These are phyloP conservation scores for Myotis pilosus DNA, from an alignment of 2,797 vertebrate genomes.

Conservation along the genomic window DNA sequence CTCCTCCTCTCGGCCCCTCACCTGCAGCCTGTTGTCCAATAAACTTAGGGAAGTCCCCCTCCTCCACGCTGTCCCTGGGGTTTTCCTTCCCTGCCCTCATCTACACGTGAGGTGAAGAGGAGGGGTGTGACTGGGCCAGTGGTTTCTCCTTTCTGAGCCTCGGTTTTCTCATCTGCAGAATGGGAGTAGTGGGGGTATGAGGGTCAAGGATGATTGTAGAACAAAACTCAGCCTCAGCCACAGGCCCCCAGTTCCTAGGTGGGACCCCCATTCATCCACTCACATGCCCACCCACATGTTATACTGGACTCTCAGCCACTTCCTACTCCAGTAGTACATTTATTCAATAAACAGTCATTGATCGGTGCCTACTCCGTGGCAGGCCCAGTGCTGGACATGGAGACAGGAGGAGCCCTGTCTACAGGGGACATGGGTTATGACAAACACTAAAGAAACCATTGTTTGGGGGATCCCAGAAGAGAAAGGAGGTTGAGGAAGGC, in stretches of 20 bases:
- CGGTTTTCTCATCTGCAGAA: slow-evolving; percentile 44
- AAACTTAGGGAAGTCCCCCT: slow-evolving; percentile 64
- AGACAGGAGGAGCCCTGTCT: background rate
- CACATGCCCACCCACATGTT: background rate
- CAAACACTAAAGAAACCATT: background rate
- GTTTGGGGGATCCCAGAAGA: background rate
- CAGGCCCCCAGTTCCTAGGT: background rate
- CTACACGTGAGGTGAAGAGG: background rate
- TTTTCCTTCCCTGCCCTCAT: slow-evolving; percentile 48
- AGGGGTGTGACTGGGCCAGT: background rate
- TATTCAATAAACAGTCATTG: slow-evolving; percentile 76
- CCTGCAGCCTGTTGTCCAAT: slow-evolving; percentile 70
- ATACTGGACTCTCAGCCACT: slow-evolving; percentile 69
- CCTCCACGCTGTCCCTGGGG: slow-evolving; percentile 19
- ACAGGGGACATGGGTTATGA: background rate
- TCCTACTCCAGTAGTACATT: slow-evolving; percentile 68
- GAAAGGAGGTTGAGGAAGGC: background rate
- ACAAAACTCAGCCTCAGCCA: background rate
- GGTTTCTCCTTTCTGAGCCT: slow-evolving; percentile 40
- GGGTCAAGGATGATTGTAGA: background rate
- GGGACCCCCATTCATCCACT: background rate
- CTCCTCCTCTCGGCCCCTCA: slow-evolving; percentile 48
- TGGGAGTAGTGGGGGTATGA: background rate
- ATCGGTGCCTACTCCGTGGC: slow-evolving; percentile 48
- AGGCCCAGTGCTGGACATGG: slow-evolving; percentile 51